Evolutionary conservation across 2,797 vertebrate genomes (phyloP).

Genomic region (Austrolebias charrua): DNA sequence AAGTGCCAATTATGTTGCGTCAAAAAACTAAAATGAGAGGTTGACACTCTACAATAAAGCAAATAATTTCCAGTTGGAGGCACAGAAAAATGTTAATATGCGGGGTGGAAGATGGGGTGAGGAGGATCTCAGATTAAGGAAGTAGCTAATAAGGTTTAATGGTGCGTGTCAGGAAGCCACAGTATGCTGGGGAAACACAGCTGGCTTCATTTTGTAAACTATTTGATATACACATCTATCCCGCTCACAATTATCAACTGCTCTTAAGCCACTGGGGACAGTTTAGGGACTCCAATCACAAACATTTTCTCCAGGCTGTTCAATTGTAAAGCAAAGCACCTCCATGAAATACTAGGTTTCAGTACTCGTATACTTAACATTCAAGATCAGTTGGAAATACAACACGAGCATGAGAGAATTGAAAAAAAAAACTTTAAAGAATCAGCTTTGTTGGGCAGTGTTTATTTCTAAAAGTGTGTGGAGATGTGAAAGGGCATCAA

Average conservation of each 20-base stretch:
- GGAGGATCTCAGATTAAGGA: constrained; percentile 98
- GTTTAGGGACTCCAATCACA: constrained; percentile 89
- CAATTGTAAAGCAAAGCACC: constrained; percentile 86
- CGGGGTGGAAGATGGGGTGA: constrained; percentile 91
- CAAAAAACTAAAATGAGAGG: constrained; percentile 93
- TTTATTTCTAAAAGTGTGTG: too few species aligned
- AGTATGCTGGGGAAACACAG: constrained; percentile 99
- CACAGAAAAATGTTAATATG: constrained; percentile 99
- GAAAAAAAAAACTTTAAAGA: too few species aligned
- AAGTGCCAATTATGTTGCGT: constrained; percentile 97
- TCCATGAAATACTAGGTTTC: constrained; percentile 74
- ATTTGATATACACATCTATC: constrained; percentile 99
- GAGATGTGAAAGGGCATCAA: too few species aligned
- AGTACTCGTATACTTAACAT: too few species aligned
- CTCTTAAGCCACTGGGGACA: constrained; percentile 92
- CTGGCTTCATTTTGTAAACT: constrained; percentile 99
- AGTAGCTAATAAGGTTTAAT: constrained; percentile 99
- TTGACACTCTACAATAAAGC: constrained; percentile 99
- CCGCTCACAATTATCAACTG: constrained; percentile 93
- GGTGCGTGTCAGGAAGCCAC: constrained; percentile 99
- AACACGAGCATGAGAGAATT: background rate
- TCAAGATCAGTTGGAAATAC: background rate
- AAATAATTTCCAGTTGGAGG: constrained; percentile 99
- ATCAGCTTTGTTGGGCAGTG: background rate
- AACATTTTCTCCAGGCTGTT: constrained; percentile 81